These are phyloP conservation scores for Notechis scutatus DNA, from an alignment of 2,113 vertebrate genomes.

Conservation along the genomic window DNA sequence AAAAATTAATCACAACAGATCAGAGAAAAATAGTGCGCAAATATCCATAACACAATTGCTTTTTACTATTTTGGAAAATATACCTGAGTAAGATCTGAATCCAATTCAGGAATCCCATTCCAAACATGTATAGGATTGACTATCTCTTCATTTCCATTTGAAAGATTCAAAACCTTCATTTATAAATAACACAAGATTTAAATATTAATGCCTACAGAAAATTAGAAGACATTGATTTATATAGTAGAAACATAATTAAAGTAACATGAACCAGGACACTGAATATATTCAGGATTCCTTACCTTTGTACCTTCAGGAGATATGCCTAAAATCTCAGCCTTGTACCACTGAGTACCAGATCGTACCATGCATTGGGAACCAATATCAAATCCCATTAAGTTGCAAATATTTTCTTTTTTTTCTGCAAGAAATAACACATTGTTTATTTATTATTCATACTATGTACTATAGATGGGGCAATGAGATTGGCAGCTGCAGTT, in stretches of 20 bases:
- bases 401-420: slow-evolving; percentile 39
- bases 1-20: background rate
- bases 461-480: background rate
- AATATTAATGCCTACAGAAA: background rate
- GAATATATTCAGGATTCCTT: slow-evolving; percentile 22
- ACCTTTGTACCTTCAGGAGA: slow-evolving; percentile 72
- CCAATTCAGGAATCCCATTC: slow-evolving; percentile 59
- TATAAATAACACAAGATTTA: background rate
- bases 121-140: slow-evolving; percentile 71
- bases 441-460: background rate
- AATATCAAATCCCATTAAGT: slow-evolving; percentile 63
- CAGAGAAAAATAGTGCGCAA: background rate
- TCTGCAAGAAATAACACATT: slow-evolving; percentile 29
- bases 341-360: slow-evolving; percentile 71
- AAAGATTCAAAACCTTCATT: slow-evolving; percentile 68
- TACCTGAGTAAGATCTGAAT: slow-evolving; percentile 57
- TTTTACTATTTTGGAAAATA: background rate
- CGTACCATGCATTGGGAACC: slow-evolving; percentile 74
- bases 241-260: background rate
- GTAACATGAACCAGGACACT: background rate
- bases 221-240: background rate
- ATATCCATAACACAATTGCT: background rate
- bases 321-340: slow-evolving; percentile 72
- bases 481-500: background rate
- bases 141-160: slow-evolving; percentile 62